phyloP scores from a whole-genome alignment of 2,888 invertebrate species.

The Enchytraeus crypticus region DNA sequence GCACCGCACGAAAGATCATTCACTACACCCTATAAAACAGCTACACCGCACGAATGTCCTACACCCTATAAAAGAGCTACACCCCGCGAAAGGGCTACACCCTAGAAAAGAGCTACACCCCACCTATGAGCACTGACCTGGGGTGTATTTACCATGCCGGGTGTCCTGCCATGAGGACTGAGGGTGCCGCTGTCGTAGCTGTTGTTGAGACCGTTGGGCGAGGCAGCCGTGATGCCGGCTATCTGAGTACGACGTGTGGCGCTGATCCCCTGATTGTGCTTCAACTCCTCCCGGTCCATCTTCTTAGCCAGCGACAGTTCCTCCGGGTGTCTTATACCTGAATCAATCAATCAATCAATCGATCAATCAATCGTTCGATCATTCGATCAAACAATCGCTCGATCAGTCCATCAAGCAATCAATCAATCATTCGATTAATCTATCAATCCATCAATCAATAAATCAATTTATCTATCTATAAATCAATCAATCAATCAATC shows the following conservation, averaged over 20 bases:
- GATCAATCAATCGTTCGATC: background rate
- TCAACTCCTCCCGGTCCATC: conserved; percentile 44
- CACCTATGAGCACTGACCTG: no score
- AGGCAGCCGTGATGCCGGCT: conserved; percentile 1
- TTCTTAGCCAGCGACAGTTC: conserved; percentile 69
- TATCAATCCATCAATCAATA: no score
- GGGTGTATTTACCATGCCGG: conserved; percentile 1
- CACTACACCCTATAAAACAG: no score
- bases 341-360: conserved; percentile 14
- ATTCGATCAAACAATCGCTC: no score
- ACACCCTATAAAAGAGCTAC: no score
- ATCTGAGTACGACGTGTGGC: conserved; percentile 10
- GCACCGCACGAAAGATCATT: no score
- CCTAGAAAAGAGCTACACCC: background rate
- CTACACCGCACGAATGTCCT: no score
- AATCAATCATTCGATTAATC: no score
- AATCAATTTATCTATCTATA: no score
- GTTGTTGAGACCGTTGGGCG: conserved; percentile 57
- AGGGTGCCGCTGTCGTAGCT: conserved; percentile 63
- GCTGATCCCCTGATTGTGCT: conserved; percentile 39
- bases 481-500: no score
- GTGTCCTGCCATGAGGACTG: conserved; percentile 5
- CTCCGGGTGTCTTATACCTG: conserved; percentile 89
- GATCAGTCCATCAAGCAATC: no score
- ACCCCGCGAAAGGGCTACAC: background rate